phyloP scores from a whole-genome alignment of 2,797 vertebrate genomes.

The Apogon talboti region DNA sequence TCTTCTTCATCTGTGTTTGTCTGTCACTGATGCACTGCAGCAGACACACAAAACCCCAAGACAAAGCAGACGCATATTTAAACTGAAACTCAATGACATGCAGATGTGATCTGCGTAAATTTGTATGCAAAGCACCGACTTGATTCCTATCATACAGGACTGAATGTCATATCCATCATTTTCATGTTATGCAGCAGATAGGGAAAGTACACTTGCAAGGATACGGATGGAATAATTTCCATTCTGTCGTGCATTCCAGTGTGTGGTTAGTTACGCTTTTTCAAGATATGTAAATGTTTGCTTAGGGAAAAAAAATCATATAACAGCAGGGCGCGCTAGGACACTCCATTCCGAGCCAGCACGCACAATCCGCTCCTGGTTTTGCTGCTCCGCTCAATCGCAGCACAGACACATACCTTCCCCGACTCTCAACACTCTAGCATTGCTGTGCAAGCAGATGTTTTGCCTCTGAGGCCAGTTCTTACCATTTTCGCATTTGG shows the following conservation, averaged over 20 bases:
- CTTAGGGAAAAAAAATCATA: not conserved
- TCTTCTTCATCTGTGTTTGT: slow-evolving; percentile 66
- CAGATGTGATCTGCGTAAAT: slow-evolving; percentile 71
- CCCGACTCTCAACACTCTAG: slow-evolving; percentile 78
- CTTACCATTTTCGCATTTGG: slow-evolving; percentile 65
- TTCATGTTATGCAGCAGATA: slow-evolving; percentile 62
- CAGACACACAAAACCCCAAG: slow-evolving; percentile 30
- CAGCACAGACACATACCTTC: slow-evolving; percentile 61
- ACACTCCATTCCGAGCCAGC: slow-evolving; percentile 71
- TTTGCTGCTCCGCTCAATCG: slow-evolving; percentile 76
- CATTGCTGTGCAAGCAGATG: slow-evolving; percentile 87
- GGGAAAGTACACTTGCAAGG: slow-evolving; percentile 55
- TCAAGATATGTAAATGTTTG: slow-evolving; percentile 63
- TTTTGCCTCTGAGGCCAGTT: slow-evolving; percentile 76
- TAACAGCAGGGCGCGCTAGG: slow-evolving; percentile 46
- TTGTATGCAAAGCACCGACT: slow-evolving; percentile 72
- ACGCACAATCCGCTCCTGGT: slow-evolving; percentile 79
- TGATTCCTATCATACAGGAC: slow-evolving; percentile 63
- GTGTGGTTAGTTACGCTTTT: slow-evolving; percentile 60
- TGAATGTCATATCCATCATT: slow-evolving; percentile 74
- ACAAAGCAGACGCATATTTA: slow-evolving; percentile 61
- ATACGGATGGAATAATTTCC: slow-evolving; percentile 43
- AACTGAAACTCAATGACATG: slow-evolving; percentile 66
- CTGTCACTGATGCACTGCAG: slow-evolving; percentile 44
- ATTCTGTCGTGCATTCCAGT: slow-evolving; percentile 37